phyloP scores from a whole-genome alignment of 1,140 invertebrate species.

The Acromyrmex heyeri region DNA sequence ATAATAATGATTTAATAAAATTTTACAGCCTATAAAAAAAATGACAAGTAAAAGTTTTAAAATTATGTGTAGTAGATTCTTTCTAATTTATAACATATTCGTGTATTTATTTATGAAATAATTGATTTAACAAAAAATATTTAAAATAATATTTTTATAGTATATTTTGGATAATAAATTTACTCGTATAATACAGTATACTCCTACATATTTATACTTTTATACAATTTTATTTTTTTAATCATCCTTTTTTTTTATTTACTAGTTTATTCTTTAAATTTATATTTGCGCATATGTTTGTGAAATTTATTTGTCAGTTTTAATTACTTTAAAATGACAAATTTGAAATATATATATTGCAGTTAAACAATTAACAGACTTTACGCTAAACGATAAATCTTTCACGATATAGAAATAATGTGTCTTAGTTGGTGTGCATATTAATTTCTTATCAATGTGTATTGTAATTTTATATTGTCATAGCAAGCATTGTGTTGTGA shows the following conservation, averaged over 20 bases:
- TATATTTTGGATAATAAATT: background rate
- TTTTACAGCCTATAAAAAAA: background rate
- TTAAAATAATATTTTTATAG: background rate
- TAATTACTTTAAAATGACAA: background rate
- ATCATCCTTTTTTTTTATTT: background rate
- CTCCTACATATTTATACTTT: background rate
- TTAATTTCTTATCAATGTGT: conserved; percentile 60
- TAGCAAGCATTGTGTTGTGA: background rate
- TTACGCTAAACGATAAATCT: conserved; percentile 9
- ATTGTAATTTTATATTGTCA: conserved; percentile 56
- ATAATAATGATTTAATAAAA: background rate
- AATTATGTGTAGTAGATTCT: background rate
- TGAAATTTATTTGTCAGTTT: no score
- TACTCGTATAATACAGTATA: background rate
- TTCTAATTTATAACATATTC: background rate
- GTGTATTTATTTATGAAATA: background rate
- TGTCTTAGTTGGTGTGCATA: conserved; percentile 18
- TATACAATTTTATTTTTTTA: conserved; percentile 12
- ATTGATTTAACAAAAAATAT: background rate
- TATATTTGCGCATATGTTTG: background rate
- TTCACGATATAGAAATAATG: conserved; percentile 4
- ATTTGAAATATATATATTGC: conserved; percentile 9
- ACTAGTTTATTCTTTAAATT: background rate
- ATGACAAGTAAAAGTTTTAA: background rate
- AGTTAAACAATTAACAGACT: background rate